Base-by-base conservation (phyloP, 2,797 vertebrate genomes). In the Emydoidea blandingii region DNA sequence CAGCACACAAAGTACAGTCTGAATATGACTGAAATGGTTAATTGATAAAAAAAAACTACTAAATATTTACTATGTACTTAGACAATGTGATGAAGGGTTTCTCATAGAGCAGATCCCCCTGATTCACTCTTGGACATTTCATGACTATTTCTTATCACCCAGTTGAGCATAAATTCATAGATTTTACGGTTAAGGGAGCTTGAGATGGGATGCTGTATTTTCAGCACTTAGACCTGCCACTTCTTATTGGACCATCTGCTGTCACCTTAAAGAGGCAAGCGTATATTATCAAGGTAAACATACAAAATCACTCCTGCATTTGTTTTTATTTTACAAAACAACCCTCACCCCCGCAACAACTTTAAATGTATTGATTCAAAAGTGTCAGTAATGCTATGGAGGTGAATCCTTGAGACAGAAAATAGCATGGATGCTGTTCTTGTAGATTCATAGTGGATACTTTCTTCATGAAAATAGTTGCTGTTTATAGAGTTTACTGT, bases 131-230 rank as follows among this genome's bases (percentile, higher is more conserved):
- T 95, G 92, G 95, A 98, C 95, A 95, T 95, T 96, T 97, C 94
- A 92, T 95, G 97, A 97, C 96, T 97, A 93, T 97, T 98, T 97
- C 98, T 98, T 96, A 97, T 98, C 53, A 95, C 97, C 98, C 98
- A 95, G 90, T 98, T 97, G 98, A 99, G 98, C 99, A 98, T 99
- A 99, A 99, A 99, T 98, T 98, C 98, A 98, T 98, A 98, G 98
- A 99, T 99, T 99, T 99, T 99, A 99, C 88, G 98, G 99, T 99
- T 99, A 99, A 99, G 94, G 98, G 98, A 99, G 98, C 98, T 98
- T 98, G 98, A 99, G 99, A 99, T 99, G 98, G 98, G 98, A 98
- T 98, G 97, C 98, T 94, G 96, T 98, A 97, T 98, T 98, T 97
- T 98, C 97, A 98, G 98, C 98, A 98, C 98, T 98, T 97, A 98